Percentiles rank a stretch among this genome's conserved stretches.
These are phyloP conservation scores for Drosophila kepulauana DNA, from an alignment of 1,140 invertebrate species.

Conservation along the genomic window DNA sequence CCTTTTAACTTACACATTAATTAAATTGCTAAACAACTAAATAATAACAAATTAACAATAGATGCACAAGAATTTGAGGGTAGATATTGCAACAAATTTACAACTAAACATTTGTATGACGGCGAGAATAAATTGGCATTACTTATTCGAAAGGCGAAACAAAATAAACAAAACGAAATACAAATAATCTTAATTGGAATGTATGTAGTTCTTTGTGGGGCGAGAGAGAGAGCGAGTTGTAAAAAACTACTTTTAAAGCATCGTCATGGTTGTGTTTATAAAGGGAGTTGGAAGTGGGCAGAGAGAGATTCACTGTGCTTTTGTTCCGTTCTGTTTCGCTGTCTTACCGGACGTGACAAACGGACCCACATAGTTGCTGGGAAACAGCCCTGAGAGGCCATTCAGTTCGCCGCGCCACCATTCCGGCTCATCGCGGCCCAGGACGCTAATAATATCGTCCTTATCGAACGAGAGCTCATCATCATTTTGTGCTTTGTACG, in stretches of 20 bases:
- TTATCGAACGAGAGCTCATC: slow-evolving; percentile 98
- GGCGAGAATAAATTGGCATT: slow-evolving; percentile 63
- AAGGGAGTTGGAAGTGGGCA: not conserved
- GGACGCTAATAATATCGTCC: slow-evolving; percentile 96
- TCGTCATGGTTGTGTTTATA: slow-evolving; percentile 46
- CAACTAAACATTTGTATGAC: slow-evolving; percentile 46
- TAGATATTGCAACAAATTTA: slow-evolving; percentile 77
- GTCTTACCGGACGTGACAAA: slow-evolving; percentile 85
- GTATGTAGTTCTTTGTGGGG: slow-evolving; percentile 28
- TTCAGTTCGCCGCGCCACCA: slow-evolving; percentile 98
- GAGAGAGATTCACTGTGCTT: slow-evolving; percentile 74
- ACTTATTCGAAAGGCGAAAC: slow-evolving; percentile 60
- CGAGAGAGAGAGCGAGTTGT: slow-evolving; percentile 50
- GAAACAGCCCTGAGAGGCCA: slow-evolving; percentile 94
- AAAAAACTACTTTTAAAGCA: slow-evolving; percentile 39
- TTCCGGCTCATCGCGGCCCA: slow-evolving; percentile 95
- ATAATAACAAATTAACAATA: slow-evolving; percentile 80
- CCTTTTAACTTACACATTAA: slow-evolving; percentile 65
- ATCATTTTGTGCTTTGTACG: slow-evolving; percentile 96
- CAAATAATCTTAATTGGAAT: slow-evolving; percentile 35
- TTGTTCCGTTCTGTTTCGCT: slow-evolving; percentile 68
- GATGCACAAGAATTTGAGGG: slow-evolving; percentile 40
- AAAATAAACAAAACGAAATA: slow-evolving; percentile 18
- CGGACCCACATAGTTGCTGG: slow-evolving; percentile 94
- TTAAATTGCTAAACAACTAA: slow-evolving; percentile 67